These are phyloP conservation scores for Cetonia aurata DNA, from an alignment of 2,888 invertebrate species.

Conservation along the genomic window DNA sequence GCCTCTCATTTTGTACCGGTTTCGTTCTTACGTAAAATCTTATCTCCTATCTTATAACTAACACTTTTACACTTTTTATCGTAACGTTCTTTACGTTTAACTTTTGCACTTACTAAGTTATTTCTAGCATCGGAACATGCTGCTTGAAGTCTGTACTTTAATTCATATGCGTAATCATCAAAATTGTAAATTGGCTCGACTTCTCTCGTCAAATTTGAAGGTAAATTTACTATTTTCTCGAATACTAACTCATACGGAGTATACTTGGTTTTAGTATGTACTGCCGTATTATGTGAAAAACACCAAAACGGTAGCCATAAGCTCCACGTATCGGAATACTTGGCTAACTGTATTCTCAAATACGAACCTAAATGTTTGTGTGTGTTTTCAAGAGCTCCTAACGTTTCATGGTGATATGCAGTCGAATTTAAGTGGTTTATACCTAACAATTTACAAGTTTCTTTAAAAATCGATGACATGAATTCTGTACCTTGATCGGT, in stretches of 20 bases:
- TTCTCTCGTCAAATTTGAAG: too few species aligned
- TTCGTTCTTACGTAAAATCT: conserved; percentile 12
- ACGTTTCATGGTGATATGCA: conserved; percentile 44
- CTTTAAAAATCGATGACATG: conserved; percentile 32
- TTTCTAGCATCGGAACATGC: conserved; percentile 35
- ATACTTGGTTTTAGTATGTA: conserved; percentile 36
- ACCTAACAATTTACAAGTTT: conserved; percentile 43
- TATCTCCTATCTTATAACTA: background rate
- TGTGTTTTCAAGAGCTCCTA: conserved; percentile 45
- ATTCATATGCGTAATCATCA: conserved; percentile 31
- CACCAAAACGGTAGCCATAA: conserved; percentile 42
- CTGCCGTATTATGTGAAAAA: conserved; percentile 36
- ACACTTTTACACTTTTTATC: background rate
- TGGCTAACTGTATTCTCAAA: conserved; percentile 39
- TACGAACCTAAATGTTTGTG: conserved; percentile 44
- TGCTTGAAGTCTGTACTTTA: conserved; percentile 35
- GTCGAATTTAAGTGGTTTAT: conserved; percentile 45
- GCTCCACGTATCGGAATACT: conserved; percentile 33
- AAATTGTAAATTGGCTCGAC: conserved; percentile 31
- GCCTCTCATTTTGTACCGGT: conserved; percentile 9
- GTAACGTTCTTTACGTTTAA: background rate
- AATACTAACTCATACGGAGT: conserved; percentile 39
- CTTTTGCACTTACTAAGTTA: conserved; percentile 30
- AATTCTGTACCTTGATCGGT: conserved; percentile 46
- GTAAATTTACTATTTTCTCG: conserved; percentile 10